phyloP scores from a whole-genome alignment of 1,140 invertebrate species.

The Lasaia peninsularis region DNA sequence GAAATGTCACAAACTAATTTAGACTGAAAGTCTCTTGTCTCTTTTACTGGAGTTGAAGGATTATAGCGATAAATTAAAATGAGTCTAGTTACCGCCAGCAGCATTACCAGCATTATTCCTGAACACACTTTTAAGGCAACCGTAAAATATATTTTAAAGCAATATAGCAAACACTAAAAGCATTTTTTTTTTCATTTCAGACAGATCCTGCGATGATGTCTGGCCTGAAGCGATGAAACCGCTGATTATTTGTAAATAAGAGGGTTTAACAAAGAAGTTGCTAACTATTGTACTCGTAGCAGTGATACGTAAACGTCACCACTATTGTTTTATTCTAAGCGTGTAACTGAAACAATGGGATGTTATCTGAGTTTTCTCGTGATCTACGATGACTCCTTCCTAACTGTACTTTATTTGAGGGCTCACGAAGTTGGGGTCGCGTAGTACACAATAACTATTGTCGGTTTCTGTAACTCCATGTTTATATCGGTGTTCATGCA shows the following conservation, averaged over 20 bases:
- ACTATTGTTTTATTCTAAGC: constrained; percentile 19
- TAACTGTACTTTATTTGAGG: constrained; percentile 18
- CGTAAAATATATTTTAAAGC: neutral
- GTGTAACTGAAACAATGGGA: constrained; percentile 21
- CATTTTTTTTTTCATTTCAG: constrained; percentile 44
- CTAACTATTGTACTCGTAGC: constrained; percentile 21
- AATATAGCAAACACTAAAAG: constrained; percentile 9
- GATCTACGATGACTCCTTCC: constrained; percentile 25
- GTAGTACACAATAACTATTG: constrained; percentile 13
- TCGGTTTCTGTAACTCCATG: constrained; percentile 5
- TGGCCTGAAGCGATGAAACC: constrained; percentile 23
- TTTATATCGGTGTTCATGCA: constrained; percentile 11
- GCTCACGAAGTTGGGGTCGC: constrained; percentile 3
- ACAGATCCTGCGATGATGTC: constrained; percentile 60
- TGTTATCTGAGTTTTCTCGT: constrained; percentile 24
- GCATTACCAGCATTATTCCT: too few species aligned
- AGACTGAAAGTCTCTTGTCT: too few species aligned
- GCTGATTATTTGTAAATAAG: constrained; percentile 43
- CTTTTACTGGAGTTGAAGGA: too few species aligned
- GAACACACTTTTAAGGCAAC: too few species aligned
- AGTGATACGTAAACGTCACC: constrained; percentile 17
- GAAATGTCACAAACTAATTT: too few species aligned
- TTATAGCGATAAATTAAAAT: too few species aligned
- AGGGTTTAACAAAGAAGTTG: constrained; percentile 33
- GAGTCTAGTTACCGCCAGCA: too few species aligned